Percentiles rank a stretch among this genome's conserved stretches.
Conservation (phyloP, 2,888 invertebrate species). For the Agriopis marginaria region DNA sequence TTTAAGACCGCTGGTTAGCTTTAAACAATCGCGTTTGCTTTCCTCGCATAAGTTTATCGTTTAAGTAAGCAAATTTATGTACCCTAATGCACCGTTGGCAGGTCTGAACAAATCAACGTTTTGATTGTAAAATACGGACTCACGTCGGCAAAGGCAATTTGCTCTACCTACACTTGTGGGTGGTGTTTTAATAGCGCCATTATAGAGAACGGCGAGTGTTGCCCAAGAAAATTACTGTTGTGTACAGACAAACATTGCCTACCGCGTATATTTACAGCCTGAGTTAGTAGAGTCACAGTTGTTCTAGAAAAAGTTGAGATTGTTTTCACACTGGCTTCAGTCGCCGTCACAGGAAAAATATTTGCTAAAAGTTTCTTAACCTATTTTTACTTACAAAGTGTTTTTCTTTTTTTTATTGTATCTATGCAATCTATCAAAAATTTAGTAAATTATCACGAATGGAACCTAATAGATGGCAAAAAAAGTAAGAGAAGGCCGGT, state of each 20-base stretch:
- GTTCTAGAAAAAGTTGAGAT: conserved; percentile 41
- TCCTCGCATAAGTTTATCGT: conserved; percentile 72
- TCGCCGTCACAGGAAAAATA: conserved; percentile 30
- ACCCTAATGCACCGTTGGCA: conserved; percentile 79
- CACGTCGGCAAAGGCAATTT: conserved; percentile 81
- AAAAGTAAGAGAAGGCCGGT: too few species aligned
- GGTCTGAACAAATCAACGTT: conserved; percentile 79
- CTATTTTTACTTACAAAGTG: background rate
- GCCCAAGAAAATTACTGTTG: conserved; percentile 77
- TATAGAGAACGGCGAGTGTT: conserved; percentile 77
- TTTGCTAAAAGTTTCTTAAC: conserved; percentile 30
- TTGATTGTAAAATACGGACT: conserved; percentile 79
- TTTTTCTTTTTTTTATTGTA: too few species aligned
- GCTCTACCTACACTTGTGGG: conserved; percentile 73
- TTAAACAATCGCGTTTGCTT: conserved; percentile 71
- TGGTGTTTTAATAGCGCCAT: conserved; percentile 82
- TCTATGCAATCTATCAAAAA: too few species aligned
- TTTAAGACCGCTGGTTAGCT: conserved; percentile 67
- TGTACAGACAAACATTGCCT: conserved; percentile 66
- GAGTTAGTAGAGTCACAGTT: conserved; percentile 56
- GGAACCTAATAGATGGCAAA: too few species aligned
- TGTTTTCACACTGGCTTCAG: conserved; percentile 35
- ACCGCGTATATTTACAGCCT: conserved; percentile 60
- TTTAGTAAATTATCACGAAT: too few species aligned
- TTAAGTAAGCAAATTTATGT: conserved; percentile 78